Conservation (phyloP, 2,888 invertebrate genomes). For the Luperina testacea region DNA sequence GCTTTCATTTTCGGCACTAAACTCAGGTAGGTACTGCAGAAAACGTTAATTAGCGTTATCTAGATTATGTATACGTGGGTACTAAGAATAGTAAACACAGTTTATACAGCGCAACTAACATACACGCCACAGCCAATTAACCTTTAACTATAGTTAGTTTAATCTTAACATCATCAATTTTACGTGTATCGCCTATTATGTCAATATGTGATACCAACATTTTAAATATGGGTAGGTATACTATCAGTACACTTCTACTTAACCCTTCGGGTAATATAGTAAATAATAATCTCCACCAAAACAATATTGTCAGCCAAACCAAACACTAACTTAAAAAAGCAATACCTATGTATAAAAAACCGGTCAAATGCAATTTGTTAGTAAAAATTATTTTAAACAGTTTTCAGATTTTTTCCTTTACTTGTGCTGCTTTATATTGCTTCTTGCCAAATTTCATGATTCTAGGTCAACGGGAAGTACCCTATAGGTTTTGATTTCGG, state of each 20-base stretch:
- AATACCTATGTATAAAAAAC: too few relatives aligned
- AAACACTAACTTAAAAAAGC: not conserved
- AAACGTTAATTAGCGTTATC: conserved; percentile 40
- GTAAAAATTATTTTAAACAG: too few relatives aligned
- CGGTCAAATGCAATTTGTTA: too few relatives aligned
- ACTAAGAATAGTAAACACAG: conserved; percentile 7
- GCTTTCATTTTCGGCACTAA: conserved; percentile 14
- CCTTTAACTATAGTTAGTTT: not conserved
- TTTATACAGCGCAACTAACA: not conserved
- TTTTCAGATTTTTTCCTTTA: too few relatives aligned
- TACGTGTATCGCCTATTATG: not conserved
- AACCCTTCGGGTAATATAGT: not conserved
- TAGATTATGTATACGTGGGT: conserved; percentile 7
- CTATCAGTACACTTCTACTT: not conserved
- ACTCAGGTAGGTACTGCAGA: not conserved
- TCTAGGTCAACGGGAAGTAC: too few relatives aligned
- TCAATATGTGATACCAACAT: not conserved
- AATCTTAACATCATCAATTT: not conserved
- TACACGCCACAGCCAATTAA: not conserved
- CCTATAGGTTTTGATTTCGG: too few relatives aligned
- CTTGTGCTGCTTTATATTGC: too few relatives aligned
- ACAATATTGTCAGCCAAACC: not conserved
- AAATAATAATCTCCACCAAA: not conserved
- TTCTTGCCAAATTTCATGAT: too few relatives aligned
- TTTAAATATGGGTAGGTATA: not conserved